Conservation (phyloP, 2,113 vertebrate species). For the Mellivora capensis region DNA sequence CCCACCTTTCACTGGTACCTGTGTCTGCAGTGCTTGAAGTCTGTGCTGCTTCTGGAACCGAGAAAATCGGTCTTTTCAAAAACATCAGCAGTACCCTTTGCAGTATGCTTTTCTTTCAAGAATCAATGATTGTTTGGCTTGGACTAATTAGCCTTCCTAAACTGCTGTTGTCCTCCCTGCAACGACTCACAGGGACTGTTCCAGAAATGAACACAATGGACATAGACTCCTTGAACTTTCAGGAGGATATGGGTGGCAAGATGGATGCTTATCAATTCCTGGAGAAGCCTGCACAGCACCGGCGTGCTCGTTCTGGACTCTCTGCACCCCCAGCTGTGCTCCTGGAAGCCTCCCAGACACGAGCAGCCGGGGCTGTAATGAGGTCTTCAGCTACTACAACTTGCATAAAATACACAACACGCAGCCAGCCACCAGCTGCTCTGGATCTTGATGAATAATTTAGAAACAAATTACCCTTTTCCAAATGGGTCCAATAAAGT, state of each 20-base stretch:
- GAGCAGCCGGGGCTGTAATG: not conserved
- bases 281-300: not conserved
- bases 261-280: not conserved
- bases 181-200: not conserved
- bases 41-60: not conserved
- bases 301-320: accelerated
- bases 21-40: accelerated
- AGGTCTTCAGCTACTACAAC: not conserved
- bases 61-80: not conserved
- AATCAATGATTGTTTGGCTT: not conserved
- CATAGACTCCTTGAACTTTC: not conserved
- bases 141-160: not conserved
- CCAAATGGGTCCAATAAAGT: slow-evolving; percentile 33
- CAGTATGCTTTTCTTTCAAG: not conserved
- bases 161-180: not conserved
- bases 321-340: not conserved
- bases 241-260: not conserved
- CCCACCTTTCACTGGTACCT: accelerated
- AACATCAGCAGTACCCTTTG: not conserved
- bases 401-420: not conserved
- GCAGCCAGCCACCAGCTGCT: slow-evolving; percentile 9
- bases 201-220: not conserved
- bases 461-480: slow-evolving; percentile 55
- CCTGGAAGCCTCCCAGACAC: not conserved
- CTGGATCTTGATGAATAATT: slow-evolving; percentile 54